Base-by-base conservation (phyloP, 2,113 vertebrate species). In the Acanthochromis polyacanthus region DNA sequence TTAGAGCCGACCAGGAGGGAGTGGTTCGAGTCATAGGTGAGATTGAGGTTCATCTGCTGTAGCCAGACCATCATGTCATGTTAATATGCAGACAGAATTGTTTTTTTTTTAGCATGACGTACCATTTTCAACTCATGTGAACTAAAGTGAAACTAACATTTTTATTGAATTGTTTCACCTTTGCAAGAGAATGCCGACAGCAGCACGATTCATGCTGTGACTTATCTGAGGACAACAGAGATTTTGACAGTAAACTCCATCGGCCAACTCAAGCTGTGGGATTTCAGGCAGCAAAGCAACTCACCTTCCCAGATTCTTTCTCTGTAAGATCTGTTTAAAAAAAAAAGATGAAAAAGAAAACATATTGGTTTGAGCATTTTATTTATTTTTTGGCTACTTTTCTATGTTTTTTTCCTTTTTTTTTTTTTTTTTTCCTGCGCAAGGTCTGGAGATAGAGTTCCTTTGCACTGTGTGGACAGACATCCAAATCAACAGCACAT, bases 401-500 rank as follows among this genome's bases (percentile, higher is more conserved):
- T 36, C 1, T 36, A 9, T 1, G 2, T 56, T 16, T 9, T 16
- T 57, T 7, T 0, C 3, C 1, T 15, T 32, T 60, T 11, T 40
- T 62, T 16, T 57, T 7, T 0, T 5, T 2, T 15, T 32, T 60
- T 11, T 40, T 62, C 17, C 1, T 46, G 12, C 52, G 5, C 5
- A 4, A 98, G 97, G 80, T 96, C 96, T 45, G 96, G 97, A 15
- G 96, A 98, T 50, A 90, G 97, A 91, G 95, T 97, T 72, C 98
- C 98, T 4, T 91, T 99, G 38, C 96, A 99, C 92, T 99, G 98
- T 64, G 96, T 99, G 63, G 97, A 97, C 81, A 95, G 96, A 90
- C 98, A 99, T 91, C 98, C 98, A 1, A 98, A 95, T 91, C 98
- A 99, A 71, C 97, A 99, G 91, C 98, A 99, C 78, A 96, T 99